These are phyloP conservation scores for Henricia sp. DNA, from an alignment of 53 echinoderm and acorn worm species.

Conservation along the genomic window DNA sequence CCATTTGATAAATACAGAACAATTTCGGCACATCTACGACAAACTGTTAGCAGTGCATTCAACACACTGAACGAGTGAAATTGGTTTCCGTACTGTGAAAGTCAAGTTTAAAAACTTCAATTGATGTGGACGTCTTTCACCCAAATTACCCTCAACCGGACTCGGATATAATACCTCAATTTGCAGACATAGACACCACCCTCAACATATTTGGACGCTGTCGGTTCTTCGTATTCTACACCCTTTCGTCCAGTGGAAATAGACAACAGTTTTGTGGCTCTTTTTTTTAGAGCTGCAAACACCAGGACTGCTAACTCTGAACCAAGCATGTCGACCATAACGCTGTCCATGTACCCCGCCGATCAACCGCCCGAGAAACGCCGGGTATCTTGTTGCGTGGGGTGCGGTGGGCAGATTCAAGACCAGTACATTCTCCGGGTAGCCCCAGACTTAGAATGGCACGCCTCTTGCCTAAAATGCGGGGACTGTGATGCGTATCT, in stretches of 20 bases:
- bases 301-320: background rate
- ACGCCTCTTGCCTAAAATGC: conserved; percentile 97
- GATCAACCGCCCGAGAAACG: conserved; percentile 72
- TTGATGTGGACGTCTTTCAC: conserved; percentile 26
- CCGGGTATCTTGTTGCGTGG: conserved; percentile 91
- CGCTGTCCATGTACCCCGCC: conserved; percentile 42
- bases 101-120: too few species aligned
- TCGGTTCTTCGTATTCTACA: background rate
- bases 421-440: conserved; percentile 99
- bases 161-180: conserved; percentile 25
- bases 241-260: conserved; percentile 36
- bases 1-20: background rate
- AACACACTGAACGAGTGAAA: too few species aligned
- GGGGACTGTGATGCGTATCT: conserved; percentile 91
- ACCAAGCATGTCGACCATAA: conserved; percentile 45
- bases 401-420: conserved; percentile 95
- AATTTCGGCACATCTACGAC: background rate
- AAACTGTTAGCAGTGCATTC: too few species aligned
- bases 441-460: conserved; percentile 99
- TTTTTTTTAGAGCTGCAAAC: background rate
- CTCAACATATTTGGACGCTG: background rate
- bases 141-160: background rate
- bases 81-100: too few species aligned
- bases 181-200: background rate
- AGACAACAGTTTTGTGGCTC: background rate